phyloP scores from a whole-genome alignment of 2,797 vertebrate species.

The Siniperca obscura region DNA sequence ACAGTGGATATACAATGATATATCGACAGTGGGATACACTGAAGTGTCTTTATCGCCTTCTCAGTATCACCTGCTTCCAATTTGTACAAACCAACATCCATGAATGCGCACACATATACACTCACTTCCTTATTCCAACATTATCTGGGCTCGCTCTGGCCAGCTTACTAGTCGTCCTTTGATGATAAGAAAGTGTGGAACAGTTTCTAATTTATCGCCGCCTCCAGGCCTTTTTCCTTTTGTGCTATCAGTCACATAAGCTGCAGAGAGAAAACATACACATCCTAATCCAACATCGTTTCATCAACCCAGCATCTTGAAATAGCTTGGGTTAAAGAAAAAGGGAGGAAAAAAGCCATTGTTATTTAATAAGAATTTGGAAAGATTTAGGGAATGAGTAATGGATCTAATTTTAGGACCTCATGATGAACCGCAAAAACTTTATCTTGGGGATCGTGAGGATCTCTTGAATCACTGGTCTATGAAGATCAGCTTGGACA shows the following conservation, averaged over 20 bases:
- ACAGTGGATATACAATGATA: conserved; percentile 29
- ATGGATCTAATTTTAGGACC: conserved; percentile 68
- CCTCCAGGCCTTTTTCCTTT: conserved; percentile 65
- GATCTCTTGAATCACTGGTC: conserved; percentile 49
- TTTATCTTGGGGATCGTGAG: conserved; percentile 38
- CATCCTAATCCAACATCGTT: conserved; percentile 64
- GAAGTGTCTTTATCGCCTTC: conserved; percentile 52
- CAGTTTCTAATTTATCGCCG: conserved; percentile 74
- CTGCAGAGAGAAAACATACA: conserved; percentile 57
- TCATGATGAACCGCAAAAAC: conserved; percentile 34
- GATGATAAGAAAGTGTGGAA: conserved; percentile 78
- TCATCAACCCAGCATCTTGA: conserved; percentile 50
- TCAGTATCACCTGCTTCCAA: conserved; percentile 43
- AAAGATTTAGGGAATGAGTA: conserved; percentile 49
- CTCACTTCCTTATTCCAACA: conserved; percentile 48
- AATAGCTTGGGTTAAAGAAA: conserved; percentile 47
- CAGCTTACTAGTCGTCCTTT: conserved; percentile 61
- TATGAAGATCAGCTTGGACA: conserved; percentile 51
- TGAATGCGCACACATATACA: conserved; percentile 8
- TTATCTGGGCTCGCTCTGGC: conserved; percentile 58
- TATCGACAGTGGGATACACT: conserved; percentile 25
- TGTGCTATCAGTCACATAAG: conserved; percentile 65
- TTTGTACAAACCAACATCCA: conserved; percentile 28
- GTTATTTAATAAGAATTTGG: conserved; percentile 58
- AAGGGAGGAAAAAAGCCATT: conserved; percentile 12